These are phyloP conservation scores for Cataglyphis livida DNA, from an alignment of 2,888 invertebrate genomes.

Conservation along the genomic window DNA sequence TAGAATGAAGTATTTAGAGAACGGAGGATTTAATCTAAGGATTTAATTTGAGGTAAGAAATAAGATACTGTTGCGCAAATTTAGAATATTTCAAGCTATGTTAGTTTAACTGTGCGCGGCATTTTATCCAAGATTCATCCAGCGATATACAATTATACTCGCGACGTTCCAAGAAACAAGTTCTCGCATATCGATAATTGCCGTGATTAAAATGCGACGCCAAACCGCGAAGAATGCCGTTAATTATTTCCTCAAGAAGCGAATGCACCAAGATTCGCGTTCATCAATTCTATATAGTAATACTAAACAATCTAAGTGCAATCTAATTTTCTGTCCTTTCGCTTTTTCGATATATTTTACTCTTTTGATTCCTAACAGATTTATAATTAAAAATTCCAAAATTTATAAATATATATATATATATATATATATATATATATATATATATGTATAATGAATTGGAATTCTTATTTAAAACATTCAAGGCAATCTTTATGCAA, in stretches of 20 bases:
- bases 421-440: neutral
- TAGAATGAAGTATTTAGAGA: neutral
- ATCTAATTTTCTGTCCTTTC: constrained; percentile 4
- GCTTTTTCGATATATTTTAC: neutral
- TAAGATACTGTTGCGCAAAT: neutral
- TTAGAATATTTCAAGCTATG: neutral
- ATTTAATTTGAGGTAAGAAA: neutral
- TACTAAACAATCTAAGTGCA: constrained; percentile 14
- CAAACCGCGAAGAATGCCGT: constrained; percentile 46
- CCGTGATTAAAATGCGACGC: constrained; percentile 25
- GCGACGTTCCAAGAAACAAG: constrained; percentile 66
- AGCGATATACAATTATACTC: constrained; percentile 32
- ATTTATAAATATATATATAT: neutral
- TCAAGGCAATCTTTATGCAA: neutral
- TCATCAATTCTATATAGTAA: constrained; percentile 16
- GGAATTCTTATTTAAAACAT: neutral
- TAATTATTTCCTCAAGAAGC: constrained; percentile 41
- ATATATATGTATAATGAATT: neutral
- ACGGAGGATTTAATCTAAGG: neutral
- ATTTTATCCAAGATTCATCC: constrained; percentile 22
- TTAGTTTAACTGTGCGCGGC: neutral
- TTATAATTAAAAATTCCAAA: neutral
- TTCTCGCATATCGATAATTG: constrained; percentile 62
- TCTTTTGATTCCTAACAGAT: neutral
- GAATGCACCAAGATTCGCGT: constrained; percentile 11